Conservation (phyloP, 2,113 vertebrate species). For the Phocoena phocoena region DNA sequence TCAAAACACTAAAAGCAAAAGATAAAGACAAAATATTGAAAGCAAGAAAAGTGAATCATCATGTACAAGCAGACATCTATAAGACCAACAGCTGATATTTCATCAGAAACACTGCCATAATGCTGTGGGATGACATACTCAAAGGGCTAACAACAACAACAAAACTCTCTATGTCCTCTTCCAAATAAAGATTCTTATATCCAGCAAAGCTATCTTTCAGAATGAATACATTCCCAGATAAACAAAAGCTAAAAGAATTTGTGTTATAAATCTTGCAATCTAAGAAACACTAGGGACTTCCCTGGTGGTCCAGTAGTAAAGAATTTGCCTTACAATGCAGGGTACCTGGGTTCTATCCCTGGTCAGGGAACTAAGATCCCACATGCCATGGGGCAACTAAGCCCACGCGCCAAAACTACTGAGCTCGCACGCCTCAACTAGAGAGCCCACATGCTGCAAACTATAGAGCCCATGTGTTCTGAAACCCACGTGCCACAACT, state of each 20-base stretch:
- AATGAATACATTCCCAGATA: neutral
- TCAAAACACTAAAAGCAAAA: neutral
- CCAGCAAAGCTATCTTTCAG: neutral
- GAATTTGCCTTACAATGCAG: too few species aligned
- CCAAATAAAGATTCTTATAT: neutral
- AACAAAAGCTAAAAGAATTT: neutral
- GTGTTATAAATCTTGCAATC: neutral
- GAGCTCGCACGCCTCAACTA: too few species aligned
- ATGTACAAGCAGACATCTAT: neutral
- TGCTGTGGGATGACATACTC: neutral
- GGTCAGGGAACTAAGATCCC: too few species aligned
- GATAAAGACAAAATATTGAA: neutral
- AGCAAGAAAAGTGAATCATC: neutral
- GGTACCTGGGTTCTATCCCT: too few species aligned
- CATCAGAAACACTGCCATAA: neutral
- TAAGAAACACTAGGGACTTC: neutral
- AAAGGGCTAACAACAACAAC: neutral
- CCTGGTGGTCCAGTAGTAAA: too few species aligned
- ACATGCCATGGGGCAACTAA: too few species aligned
- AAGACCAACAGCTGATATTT: neutral
- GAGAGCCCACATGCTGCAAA: too few species aligned
- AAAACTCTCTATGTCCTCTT: too few species aligned
- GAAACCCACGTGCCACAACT: too few species aligned
- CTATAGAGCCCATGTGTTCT: too few species aligned
- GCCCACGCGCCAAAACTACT: too few species aligned